Evolutionary conservation across 1,140 invertebrate genomes (phyloP), one percentile per base, ranked within the genome.

Genomic region (Philopotamus ludificatus): DNA sequence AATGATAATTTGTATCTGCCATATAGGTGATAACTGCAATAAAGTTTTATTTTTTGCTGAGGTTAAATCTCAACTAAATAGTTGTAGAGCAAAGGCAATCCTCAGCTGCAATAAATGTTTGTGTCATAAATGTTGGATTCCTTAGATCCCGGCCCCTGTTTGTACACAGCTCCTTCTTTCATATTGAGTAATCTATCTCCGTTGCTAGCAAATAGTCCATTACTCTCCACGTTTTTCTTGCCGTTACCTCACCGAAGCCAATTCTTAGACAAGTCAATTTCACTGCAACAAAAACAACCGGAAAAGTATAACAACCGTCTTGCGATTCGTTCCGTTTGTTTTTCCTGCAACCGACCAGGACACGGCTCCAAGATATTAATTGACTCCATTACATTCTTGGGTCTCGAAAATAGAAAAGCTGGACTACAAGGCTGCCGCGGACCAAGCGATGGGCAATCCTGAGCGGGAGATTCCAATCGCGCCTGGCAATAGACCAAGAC

Each of bases 381-480:
- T 57, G 54, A 57, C 54, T 57, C 54, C 54, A 57, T 57, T 57
- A 57, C 54, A 57, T 42, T 57, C 54, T 9, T 42, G 12, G 54
- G 28, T n/a, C 23, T 42, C 16, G 34, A 57, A 57, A 57, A 57
- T 57, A 57, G 39, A 42, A 21, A 57, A 57, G 16, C 34, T 9
- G 34, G 21, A 57, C 54, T 42, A 4, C n/a, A 39, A 22, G 23
- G 10, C 26, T 7, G n/a, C 22, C n/a, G 10, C 22, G 3, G 54
- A 57, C 16, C 16, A 42, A 39, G 7, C 10, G 7, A 42, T 15
- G 54, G 28, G 42, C 54, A n/a, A 3, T 18, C 15, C n/a, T 10
- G 18, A 39, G 54, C 41, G 26, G 42, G 42, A 57, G 54, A 57
- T 57, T 20, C 23, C 54, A 57, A 57, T 57, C 54, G 23, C 28